A percentile compares a stretch with the other conserved stretches of the same genome.
These are phyloP conservation scores for Oryzias woworae DNA, from an alignment of 2,113 vertebrate genomes.

Conservation along the genomic window DNA sequence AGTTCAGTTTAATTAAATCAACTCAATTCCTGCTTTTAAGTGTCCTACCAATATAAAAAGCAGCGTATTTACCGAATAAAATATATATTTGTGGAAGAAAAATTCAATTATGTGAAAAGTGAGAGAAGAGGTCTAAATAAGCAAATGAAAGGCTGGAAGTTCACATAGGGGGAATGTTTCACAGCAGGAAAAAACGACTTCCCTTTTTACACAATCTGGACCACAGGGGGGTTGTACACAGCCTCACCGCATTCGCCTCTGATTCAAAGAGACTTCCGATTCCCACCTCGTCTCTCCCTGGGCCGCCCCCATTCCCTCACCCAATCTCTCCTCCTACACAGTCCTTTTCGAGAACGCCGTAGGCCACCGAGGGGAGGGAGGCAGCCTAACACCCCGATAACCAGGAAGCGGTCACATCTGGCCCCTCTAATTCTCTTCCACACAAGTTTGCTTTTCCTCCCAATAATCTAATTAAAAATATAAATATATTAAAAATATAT, in stretches of 20 bases:
- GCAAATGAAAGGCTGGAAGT: conserved; percentile 41
- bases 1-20: no score
- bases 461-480: conserved; percentile 75
- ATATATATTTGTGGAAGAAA: conserved; percentile 17
- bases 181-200: conserved; percentile 66
- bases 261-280: conserved; percentile 57
- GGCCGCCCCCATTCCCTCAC: conserved; percentile 20
- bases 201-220: conserved; percentile 59
- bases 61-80: neutral
- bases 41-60: no score
- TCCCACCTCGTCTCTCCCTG: conserved; percentile 29
- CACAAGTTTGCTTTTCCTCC: conserved; percentile 70
- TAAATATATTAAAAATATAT: conserved; percentile 27
- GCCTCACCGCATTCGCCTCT: conserved; percentile 44
- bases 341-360: conserved; percentile 53
- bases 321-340: conserved; percentile 29
- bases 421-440: conserved; percentile 73
- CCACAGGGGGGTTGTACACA: conserved; percentile 64
- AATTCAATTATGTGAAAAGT: conserved; percentile 12
- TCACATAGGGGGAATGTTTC: conserved; percentile 54
- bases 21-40: no score
- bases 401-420: conserved; percentile 76
- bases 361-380: conserved; percentile 41
- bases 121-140: conserved; percentile 29
- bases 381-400: conserved; percentile 61